Conservation (phyloP, 1,140 invertebrate species). For the Triops cancriformis region DNA sequence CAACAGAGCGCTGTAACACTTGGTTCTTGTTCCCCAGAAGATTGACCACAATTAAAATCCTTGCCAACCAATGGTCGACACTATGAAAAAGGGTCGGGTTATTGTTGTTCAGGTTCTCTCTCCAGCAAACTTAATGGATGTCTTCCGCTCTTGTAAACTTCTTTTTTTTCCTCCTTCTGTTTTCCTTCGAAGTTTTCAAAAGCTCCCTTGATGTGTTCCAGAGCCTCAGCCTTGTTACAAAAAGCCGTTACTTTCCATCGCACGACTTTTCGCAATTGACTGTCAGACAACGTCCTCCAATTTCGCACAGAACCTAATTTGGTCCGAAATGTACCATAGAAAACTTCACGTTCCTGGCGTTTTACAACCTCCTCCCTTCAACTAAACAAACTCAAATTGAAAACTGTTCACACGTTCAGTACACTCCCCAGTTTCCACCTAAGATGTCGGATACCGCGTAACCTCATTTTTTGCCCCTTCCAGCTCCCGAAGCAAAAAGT, state of each 20-base stretch:
- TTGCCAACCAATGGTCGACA: slow-evolving; percentile 4
- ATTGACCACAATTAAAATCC: slow-evolving; percentile 8
- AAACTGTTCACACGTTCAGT: background rate
- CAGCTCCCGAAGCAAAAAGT: background rate
- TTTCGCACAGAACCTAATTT: background rate
- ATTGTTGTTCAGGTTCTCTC: slow-evolving; percentile 1
- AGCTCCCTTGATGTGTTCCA: slow-evolving; percentile 8
- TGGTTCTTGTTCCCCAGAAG: background rate
- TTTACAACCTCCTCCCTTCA: background rate
- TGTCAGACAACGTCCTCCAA: background rate
- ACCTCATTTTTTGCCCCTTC: background rate
- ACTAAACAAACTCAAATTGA: background rate
- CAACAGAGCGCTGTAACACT: background rate
- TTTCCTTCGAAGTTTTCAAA: background rate
- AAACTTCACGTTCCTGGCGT: background rate
- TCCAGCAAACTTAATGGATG: background rate
- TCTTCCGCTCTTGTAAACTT: background rate
- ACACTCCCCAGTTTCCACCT: background rate
- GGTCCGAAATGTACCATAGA: background rate
- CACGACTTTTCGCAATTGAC: slow-evolving; percentile 13
- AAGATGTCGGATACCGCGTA: background rate
- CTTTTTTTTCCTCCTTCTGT: background rate
- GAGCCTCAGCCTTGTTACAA: background rate
- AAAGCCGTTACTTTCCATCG: slow-evolving; percentile 13
- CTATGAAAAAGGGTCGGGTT: background rate